phyloP scores from a whole-genome alignment of 2,797 vertebrate genomes.

The Avahi laniger region DNA sequence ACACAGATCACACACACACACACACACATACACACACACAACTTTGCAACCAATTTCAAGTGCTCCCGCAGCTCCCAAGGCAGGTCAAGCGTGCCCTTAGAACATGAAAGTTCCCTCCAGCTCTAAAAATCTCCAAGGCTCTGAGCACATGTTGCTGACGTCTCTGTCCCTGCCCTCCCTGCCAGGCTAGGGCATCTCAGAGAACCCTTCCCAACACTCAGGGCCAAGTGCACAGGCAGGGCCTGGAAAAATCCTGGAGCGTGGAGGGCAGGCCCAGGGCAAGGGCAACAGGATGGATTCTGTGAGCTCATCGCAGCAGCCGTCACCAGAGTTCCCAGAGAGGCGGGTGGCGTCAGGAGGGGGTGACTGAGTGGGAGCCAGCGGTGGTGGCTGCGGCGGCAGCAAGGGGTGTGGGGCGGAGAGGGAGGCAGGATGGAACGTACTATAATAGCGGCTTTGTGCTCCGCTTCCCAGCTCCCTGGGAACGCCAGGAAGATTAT shows the following conservation, averaged over 20 bases:
- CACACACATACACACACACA: background rate
- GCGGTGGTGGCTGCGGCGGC: constrained; percentile 40
- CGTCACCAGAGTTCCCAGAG: constrained; percentile 51
- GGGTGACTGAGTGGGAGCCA: constrained; percentile 59
- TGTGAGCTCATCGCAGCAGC: constrained; percentile 75
- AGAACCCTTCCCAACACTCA: constrained; percentile 51
- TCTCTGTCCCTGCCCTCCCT: constrained; percentile 10
- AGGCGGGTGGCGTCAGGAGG: constrained; percentile 62
- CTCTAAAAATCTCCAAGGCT: background rate
- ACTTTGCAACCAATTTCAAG: background rate
- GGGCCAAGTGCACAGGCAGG: constrained; percentile 45
- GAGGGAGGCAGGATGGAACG: constrained; percentile 48
- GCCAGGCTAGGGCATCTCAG: constrained; percentile 31
- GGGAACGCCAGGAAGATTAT: constrained; percentile 82
- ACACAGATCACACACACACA: background rate
- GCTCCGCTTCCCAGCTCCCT: constrained; percentile 69
- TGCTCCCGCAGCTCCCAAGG: background rate
- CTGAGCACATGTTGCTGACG: background rate
- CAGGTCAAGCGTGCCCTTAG: background rate
- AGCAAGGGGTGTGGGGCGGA: constrained; percentile 66
- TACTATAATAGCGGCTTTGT: constrained; percentile 80
- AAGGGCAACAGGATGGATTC: constrained; percentile 55
- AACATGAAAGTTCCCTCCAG: background rate
- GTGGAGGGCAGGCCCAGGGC: constrained; percentile 65
- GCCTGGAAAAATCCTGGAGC: constrained; percentile 61